Evolutionary conservation across 2,797 vertebrate species (phyloP), one percentile per base, ranked within the genome.

Genomic region (Melanotaenia parkinsoni): DNA sequence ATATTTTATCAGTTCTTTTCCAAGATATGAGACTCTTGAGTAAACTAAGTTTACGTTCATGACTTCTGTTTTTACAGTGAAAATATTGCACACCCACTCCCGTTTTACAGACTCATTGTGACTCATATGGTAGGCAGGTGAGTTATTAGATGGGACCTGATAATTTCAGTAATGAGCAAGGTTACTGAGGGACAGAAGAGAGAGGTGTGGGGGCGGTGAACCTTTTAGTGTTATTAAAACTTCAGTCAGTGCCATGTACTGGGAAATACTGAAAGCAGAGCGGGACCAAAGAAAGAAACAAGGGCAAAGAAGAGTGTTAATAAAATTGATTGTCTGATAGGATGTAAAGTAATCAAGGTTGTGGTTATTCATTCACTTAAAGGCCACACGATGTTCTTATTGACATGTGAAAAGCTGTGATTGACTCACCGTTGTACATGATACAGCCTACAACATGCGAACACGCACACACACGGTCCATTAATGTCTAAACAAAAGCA

Each of bases 211-310:
- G 81, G 80, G 70, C 1, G 35, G 70, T 43, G 58, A 88, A 86
- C 88, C 91, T 92, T 92, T 94, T 92, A 92, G 84, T 63, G 54
- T 87, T 91, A 93, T 93, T 93, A 94, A 94, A 91, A 65, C 86
- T 79, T 88, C 79, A 83, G 83, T 73, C 72, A 33, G 79, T 13
- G 50, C 58, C 38, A 3, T 26, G 63, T 74, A 79, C 79, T 50
- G 75, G 78, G 75, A 70, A 89, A 38, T 35, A 63, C 62, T 61
- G 65, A 67, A 33, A 68, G 50, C 71, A 47, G 0, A 30, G 65
- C 4, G 78, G 58, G 68, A 81, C 50, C 0, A 54, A 63, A 78
- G 70, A 58, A 62, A 68, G 58, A 71, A 62, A 47, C 47, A 43
- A 28, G 53, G 51, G 54, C 65, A 82, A 89, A 67, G 82, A 66